phyloP scores from a whole-genome alignment of 2,113 vertebrate species.

The Potamarius usumacintae region DNA sequence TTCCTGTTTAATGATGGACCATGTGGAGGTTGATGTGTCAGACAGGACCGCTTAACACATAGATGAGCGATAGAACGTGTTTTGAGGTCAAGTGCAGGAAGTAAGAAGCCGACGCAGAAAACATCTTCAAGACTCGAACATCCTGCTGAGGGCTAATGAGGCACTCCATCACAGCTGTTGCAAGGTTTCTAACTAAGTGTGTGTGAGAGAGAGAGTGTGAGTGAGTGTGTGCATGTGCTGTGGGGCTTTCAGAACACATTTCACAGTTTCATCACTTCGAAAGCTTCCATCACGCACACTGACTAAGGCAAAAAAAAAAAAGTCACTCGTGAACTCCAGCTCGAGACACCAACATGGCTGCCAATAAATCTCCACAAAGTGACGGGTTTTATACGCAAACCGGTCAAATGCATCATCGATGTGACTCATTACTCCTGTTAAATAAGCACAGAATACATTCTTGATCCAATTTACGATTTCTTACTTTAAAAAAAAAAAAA shows the following conservation, averaged over 20 bases:
- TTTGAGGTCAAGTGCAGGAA: conserved; percentile 5
- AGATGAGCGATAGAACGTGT: background rate
- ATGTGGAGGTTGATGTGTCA: background rate
- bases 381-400: background rate
- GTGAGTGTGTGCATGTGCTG: background rate
- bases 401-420: background rate
- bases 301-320: background rate
- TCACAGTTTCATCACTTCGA: background rate
- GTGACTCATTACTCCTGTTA: too few species aligned
- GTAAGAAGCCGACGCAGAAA: background rate
- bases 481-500: background rate
- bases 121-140: background rate
- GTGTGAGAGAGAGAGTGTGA: background rate
- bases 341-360: background rate
- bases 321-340: background rate
- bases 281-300: background rate
- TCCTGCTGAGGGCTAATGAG: background rate
- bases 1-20: background rate
- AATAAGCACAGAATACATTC: background rate
- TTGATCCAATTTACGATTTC: background rate
- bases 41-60: background rate
- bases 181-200: background rate
- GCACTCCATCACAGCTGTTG: conserved; percentile 5
- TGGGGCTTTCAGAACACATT: background rate
- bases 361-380: background rate